Base-by-base conservation (phyloP, 2,888 invertebrate genomes). In the Bruchidius siliquastri region DNA sequence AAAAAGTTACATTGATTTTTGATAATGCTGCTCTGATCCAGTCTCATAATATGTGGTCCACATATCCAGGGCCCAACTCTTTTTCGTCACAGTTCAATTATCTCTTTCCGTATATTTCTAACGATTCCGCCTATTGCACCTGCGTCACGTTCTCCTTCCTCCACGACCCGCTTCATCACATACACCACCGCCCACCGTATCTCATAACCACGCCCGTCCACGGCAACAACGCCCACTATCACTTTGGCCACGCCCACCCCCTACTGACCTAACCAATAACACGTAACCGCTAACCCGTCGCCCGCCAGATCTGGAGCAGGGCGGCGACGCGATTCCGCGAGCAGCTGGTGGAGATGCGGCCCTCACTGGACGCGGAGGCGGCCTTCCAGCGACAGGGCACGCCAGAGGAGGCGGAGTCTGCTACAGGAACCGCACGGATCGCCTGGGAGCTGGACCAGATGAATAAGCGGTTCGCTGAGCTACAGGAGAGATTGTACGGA, bases 271-370 rank as follows among this genome's bases (percentile, higher is more conserved):
- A 71, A 66, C 71, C 80, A 87, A 88, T 87, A 79, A 79, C 85
- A 66, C 85, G 69, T 72, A 75, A 84, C 87, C 86, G 22, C 22
- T 88, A 85, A 89, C 87, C 86, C 32, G 21, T 49, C 75, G 73
- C 85, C 85, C 86, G 86, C 80, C 92, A 96, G 96, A 94, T 94
- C 85, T 94, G 95, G 90, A 93, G 94, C 86, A 92, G 93, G 85
- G 91, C 94, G 84, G 92, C 96, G 86, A 93, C 94, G 87, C 92
- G 93, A 79, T 97, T 94, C 89, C 90, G 92, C 77, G 95, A 95
- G 83, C 91, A 91, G 87, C 90, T 96, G 79, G 91, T 96, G 86
- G 94, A 95, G 82, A 90, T 93, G 72, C 95, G 94, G 83, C 95
- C 95, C 1, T 94, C 94, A 74, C 86, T 94, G 84, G 95, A 95